Conservation (phyloP, 35 echinoderm and acorn worm genomes). For the Eucidaris tribuloides region DNA sequence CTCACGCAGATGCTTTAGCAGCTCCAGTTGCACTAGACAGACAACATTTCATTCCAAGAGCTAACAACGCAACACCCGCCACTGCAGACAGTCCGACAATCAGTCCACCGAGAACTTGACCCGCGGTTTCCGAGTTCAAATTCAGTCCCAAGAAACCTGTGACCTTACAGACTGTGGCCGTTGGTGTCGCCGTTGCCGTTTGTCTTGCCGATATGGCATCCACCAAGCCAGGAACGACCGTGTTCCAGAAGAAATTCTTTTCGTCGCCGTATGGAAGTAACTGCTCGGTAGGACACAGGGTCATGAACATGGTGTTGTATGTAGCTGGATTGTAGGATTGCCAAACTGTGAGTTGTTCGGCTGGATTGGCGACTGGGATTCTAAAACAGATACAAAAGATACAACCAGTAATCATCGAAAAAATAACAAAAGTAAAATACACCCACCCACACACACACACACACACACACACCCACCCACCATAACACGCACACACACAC, state of each 20-base stretch:
- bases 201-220: not conserved
- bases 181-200: not conserved
- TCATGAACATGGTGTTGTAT: not conserved
- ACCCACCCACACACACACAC: not conserved
- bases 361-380: not conserved
- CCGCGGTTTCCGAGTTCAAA: not conserved
- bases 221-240: not conserved
- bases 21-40: no score
- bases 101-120: not conserved
- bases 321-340: not conserved
- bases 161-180: not conserved
- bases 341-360: not conserved
- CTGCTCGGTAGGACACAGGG: not conserved
- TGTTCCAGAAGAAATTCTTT: conserved; percentile 16
- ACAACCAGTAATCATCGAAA: not conserved
- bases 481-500: not conserved
- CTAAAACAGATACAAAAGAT: not conserved
- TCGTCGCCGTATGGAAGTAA: not conserved
- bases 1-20: no score
- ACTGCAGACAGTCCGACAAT: not conserved
- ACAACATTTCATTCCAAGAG: no score
- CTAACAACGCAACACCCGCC: no score
- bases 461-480: not conserved
- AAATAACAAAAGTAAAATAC: not conserved
- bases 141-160: not conserved